Evolutionary conservation across 2,888 invertebrate species (phyloP).

Genomic region (Dastarcus helophoroides): DNA sequence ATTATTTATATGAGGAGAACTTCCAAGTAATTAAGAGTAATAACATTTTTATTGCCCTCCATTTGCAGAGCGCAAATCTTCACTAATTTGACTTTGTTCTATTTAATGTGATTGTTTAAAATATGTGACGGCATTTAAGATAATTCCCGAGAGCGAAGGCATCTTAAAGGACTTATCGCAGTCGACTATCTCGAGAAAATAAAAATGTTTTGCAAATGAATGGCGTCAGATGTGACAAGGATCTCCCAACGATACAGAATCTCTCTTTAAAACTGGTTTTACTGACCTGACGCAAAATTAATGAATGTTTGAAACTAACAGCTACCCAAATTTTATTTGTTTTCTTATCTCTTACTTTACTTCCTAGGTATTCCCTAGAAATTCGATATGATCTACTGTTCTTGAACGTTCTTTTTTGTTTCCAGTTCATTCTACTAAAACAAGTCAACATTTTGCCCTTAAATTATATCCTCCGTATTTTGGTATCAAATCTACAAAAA

Average conservation of each 20-base stretch:
- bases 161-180: slow-evolving; percentile 19
- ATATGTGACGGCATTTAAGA: slow-evolving; percentile 9
- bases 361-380: no score
- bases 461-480: no score
- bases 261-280: no score
- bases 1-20: slow-evolving; percentile 26
- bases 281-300: no score
- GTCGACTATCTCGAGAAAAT: slow-evolving; percentile 14
- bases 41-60: slow-evolving; percentile 29
- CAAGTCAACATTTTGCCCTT: no score
- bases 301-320: no score
- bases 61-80: slow-evolving; percentile 18
- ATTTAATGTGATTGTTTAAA: slow-evolving; percentile 11
- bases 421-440: no score
- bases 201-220: slow-evolving; percentile 16
- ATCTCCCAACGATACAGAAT: slow-evolving; percentile 7
- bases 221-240: slow-evolving; percentile 12
- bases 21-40: slow-evolving; percentile 31
- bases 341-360: no score
- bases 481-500: no score
- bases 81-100: slow-evolving; percentile 8
- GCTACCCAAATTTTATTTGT: no score
- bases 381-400: no score
- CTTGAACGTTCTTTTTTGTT: no score
- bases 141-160: slow-evolving; percentile 8